Conservation (phyloP, 2,797 vertebrate genomes). For the Sebastes flavidus region DNA sequence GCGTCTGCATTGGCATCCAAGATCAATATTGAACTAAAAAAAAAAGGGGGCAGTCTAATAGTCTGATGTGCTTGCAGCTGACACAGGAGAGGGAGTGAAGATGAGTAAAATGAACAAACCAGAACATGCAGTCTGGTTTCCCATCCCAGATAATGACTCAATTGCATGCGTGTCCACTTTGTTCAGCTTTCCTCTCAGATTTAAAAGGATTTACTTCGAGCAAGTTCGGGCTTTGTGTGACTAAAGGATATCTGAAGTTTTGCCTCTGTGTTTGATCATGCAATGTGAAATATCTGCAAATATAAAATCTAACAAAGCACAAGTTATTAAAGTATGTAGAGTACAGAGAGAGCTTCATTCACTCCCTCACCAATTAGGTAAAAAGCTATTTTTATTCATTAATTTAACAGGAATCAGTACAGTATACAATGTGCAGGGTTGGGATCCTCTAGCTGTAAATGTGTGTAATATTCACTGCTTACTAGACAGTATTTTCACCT, state of each 20-base stretch:
- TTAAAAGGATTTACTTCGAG: slow-evolving; percentile 3
- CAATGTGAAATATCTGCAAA: neutral
- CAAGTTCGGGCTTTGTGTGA: neutral
- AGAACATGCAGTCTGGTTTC: neutral
- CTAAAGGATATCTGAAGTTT: neutral
- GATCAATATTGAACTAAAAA: slow-evolving; percentile 64
- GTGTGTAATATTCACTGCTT: neutral
- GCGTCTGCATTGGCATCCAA: slow-evolving; percentile 55
- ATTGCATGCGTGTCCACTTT: neutral
- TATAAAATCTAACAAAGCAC: neutral
- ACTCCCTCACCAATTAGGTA: neutral
- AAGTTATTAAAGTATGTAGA: neutral
- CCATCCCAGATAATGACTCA: neutral
- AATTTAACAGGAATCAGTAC: neutral
- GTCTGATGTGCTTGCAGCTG: slow-evolving; percentile 20
- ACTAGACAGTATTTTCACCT: neutral
- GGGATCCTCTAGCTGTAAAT: neutral
- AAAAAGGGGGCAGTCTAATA: slow-evolving; percentile 1
- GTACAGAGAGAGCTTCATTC: neutral
- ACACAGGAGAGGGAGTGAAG: neutral
- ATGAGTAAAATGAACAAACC: slow-evolving; percentile 4
- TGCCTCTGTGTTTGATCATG: neutral
- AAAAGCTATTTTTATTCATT: neutral
- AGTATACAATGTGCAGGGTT: neutral
- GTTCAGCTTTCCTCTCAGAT: slow-evolving; percentile 3